Conservation (phyloP, 2,797 vertebrate species). For the Botia kubotai region DNA sequence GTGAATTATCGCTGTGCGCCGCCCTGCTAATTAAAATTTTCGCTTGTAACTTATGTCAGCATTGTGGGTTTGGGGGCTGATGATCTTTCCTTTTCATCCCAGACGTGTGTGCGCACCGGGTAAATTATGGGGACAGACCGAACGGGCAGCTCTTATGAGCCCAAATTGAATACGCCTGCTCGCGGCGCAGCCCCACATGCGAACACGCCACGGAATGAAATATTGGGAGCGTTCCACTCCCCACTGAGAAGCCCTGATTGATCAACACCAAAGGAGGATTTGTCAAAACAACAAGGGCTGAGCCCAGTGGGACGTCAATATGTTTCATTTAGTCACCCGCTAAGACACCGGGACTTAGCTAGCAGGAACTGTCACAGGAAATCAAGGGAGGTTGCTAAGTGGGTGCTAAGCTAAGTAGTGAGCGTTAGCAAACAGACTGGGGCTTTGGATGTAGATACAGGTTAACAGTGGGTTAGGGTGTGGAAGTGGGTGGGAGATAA, state of each 20-base stretch:
- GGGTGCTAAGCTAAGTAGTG: constrained; percentile 72
- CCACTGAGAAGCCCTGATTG: constrained; percentile 84
- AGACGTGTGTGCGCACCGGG: constrained; percentile 69
- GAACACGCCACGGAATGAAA: constrained; percentile 79
- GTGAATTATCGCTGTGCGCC: constrained; percentile 94
- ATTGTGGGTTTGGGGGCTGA: constrained; percentile 79
- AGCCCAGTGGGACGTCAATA: constrained; percentile 91
- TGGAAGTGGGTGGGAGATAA: constrained; percentile 63
- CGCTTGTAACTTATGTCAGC: constrained; percentile 98
- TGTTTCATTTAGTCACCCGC: constrained; percentile 91
- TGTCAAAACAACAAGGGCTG: constrained; percentile 93
- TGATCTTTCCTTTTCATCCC: constrained; percentile 81
- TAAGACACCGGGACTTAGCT: constrained; percentile 74
- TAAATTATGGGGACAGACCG: constrained; percentile 69
- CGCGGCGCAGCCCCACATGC: constrained; percentile 22
- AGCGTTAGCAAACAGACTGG: constrained; percentile 45
- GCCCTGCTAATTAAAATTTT: constrained; percentile 98
- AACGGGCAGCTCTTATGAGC: constrained; percentile 63
- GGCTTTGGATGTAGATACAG: constrained; percentile 35
- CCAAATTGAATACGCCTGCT: constrained; percentile 69
- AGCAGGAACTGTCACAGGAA: constrained; percentile 81
- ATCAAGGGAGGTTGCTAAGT: constrained; percentile 83
- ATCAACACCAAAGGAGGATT: constrained; percentile 92
- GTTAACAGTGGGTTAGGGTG: constrained; percentile 29
- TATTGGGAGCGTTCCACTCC: constrained; percentile 82